Evolutionary conservation across 1,140 invertebrate genomes (phyloP), one percentile per base, ranked within the genome.

Genomic region (Dendroctonus valens): DNA sequence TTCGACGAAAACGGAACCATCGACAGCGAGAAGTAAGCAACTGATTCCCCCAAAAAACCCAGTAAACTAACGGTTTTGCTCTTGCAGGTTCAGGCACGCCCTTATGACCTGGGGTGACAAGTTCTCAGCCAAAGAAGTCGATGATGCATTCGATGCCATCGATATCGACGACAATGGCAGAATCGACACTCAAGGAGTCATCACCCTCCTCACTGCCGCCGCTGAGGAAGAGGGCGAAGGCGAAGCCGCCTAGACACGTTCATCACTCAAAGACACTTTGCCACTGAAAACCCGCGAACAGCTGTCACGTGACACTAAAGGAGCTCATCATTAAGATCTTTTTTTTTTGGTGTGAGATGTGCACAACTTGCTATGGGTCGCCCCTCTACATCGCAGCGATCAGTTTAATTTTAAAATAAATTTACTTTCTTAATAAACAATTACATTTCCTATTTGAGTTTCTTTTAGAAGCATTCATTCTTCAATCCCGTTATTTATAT

Each of bases 21-120:
- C 80, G 88, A 94, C 82, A 87, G 89, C 70, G 91, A 94, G 79
- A 89, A 82, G 86, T 88, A 80, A 80, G 79, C 72, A n/a, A n/a
- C n/a, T 6, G 26, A 44, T 50, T 14, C n/a, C 14, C 26, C 26
- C 26, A 3, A 26, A 26, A 1, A 26, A 26, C 26, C 26, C 26
- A 2, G 50, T 55, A 11, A 55, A 40, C 37, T 5, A 38, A 11
- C 6, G 0, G n/a, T 41, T 55, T 41, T 55, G 5, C 41, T 39
- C 11, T 9, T 40, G 41, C 81, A 92, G 94, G 80, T 86, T 99
- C 81, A 93, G 94, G 81, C 92, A 96, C 80, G 89, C 93, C 69
- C 85, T 99, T 75, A 90, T 92, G 86, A 96, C 93, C 80, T 98
- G 91, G 87, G 96, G 96, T 73, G 96, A 99, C 79, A 98, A 97